Evolutionary conservation across 2,888 invertebrate genomes (phyloP).

Genomic region (Rhabditoides inermis): DNA sequence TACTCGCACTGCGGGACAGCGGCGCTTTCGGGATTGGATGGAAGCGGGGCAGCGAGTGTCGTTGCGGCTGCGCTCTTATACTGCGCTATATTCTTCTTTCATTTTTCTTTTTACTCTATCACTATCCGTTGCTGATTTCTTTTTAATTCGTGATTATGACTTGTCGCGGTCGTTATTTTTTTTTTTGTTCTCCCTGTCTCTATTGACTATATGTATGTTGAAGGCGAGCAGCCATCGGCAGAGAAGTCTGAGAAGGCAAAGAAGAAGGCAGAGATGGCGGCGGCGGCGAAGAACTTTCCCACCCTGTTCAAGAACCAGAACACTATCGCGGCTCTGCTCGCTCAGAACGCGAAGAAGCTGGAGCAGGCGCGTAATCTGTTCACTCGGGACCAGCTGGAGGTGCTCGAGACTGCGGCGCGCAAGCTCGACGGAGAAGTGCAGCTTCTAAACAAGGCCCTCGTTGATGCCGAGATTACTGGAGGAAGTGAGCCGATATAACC

Average conservation of each 20-base stretch:
- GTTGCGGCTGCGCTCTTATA: too few relatives aligned
- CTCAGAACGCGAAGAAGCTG: conserved; percentile 20
- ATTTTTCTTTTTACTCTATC: background rate
- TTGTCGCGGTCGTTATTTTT: too few relatives aligned
- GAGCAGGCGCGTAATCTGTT: conserved; percentile 24
- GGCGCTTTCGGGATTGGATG: too few relatives aligned
- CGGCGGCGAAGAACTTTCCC: conserved; percentile 15
- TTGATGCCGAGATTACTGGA: conserved; percentile 29
- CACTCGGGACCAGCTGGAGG: conserved; percentile 12
- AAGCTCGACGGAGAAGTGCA: conserved; percentile 32
- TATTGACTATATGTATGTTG: too few relatives aligned
- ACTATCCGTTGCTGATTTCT: background rate
- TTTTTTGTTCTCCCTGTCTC: too few relatives aligned
- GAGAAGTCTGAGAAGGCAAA: conserved; percentile 16
- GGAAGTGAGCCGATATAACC: conserved; percentile 27
- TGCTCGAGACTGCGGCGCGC: conserved; percentile 33
- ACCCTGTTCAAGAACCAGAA: conserved; percentile 19
- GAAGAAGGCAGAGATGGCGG: conserved; percentile 18
- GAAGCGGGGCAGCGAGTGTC: too few relatives aligned
- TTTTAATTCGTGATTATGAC: too few relatives aligned
- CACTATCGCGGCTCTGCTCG: conserved; percentile 21
- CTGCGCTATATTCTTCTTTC: too few relatives aligned
- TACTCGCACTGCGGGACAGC: too few relatives aligned
- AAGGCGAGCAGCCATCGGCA: too few relatives aligned
- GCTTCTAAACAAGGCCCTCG: conserved; percentile 25